These are phyloP conservation scores for Leptocoma aspasia DNA, from an alignment of 2,113 vertebrate genomes.

Conservation along the genomic window DNA sequence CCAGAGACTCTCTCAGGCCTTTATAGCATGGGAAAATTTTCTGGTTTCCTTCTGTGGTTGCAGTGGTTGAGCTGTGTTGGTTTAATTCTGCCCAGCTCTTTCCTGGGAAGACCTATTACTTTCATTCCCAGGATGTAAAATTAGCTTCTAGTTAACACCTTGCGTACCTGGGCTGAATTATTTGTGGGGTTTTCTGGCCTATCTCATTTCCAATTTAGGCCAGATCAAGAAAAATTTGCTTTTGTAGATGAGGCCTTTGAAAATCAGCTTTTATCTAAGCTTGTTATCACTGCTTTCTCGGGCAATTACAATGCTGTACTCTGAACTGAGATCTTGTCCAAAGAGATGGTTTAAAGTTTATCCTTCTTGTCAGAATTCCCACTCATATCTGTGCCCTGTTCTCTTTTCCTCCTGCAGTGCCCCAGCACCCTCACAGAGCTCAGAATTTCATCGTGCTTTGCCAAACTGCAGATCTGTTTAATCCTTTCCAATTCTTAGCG, in stretches of 20 bases:
- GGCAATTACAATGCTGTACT: not conserved
- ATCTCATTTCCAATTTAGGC: not conserved
- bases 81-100: not conserved
- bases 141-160: not conserved
- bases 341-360: not conserved
- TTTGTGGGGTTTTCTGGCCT: not conserved
- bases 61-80: not conserved
- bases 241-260: not conserved
- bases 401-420: not conserved
- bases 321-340: not conserved
- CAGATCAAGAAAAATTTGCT: not conserved
- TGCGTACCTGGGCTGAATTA: not conserved
- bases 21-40: not conserved
- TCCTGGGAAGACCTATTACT: not conserved
- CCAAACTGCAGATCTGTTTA: slow-evolving; percentile 26
- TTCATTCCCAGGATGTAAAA: not conserved
- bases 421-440: not conserved
- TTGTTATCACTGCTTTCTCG: not conserved
- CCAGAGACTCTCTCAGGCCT: not conserved
- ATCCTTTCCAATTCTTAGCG: not conserved
- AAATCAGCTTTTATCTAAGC: not conserved
- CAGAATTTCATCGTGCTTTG: not conserved
- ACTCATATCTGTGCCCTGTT: not conserved
- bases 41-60: not conserved
- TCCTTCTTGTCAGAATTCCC: slow-evolving; percentile 14